Base-by-base conservation (phyloP, 2,888 invertebrate genomes). In the Epistrophe grossulariae region DNA sequence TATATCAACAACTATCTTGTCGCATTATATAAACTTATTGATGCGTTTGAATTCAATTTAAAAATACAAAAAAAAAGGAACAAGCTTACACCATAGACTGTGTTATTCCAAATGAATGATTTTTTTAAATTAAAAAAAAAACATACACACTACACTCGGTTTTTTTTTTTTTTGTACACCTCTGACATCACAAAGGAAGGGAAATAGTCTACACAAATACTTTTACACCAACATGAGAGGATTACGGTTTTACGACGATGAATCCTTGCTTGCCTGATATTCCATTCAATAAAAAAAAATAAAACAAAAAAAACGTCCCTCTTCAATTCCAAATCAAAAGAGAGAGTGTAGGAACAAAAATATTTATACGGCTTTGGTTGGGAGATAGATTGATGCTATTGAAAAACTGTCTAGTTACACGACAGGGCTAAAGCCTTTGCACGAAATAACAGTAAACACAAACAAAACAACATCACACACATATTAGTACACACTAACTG, bases 181-280 rank as follows among this genome's bases (percentile, higher is more conserved):
- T 35, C 66, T 38, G 17, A 5, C 66, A 48, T 48, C 50, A 19
- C 15, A n/a, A 13, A 48, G 10, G 35, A 15, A 19, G 11, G 57
- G 50, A 62, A 60, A 50, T 31, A 52, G 59, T 81, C 76, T 76
- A 50, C 80, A 83, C 78, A 79, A 79, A 81, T 81, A 84, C 68
- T 48, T 35, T 19, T 72, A 77, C 77, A 79, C 57, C 50, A 59
- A 66, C 70, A 64, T 60, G 38, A 28, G 72, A 52, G 76, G 77
- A 80, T 76, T 72, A 72, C 71, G 71, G 52, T 64, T 64, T 64
- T 64, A 64, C 64, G 17, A 74, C 74, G 57, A 71, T 62, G 78
- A 68, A 73, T 83, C 83, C 79, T 77, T 72, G 66, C 43, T 45
- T 72, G 59, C 43, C 55, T 73, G 64, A 72, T 71, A 59, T 71